phyloP scores from a whole-genome alignment of 2,797 vertebrate genomes.

The Melanotaenia maccullochi region DNA sequence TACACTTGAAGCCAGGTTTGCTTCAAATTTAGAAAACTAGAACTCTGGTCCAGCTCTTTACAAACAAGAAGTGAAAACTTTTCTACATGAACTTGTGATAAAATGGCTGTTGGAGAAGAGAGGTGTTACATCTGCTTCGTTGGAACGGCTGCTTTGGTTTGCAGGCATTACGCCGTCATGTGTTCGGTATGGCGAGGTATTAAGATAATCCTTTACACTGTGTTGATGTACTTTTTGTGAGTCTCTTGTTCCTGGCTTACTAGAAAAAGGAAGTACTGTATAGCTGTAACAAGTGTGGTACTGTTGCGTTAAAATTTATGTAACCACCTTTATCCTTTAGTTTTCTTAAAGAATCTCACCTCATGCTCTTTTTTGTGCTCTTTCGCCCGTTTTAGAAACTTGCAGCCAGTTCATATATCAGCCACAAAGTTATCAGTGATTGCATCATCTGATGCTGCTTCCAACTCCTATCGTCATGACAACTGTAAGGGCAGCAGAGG shows the following conservation, averaged over 20 bases:
- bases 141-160: conserved; percentile 24
- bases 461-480: conserved; percentile 44
- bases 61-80: background rate
- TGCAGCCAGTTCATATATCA: background rate
- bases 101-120: background rate
- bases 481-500: conserved; percentile 23
- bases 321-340: background rate
- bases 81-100: conserved; percentile 7
- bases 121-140: conserved; percentile 8
- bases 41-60: background rate
- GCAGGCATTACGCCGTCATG: conserved; percentile 69
- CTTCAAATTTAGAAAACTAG: background rate
- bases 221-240: conserved; percentile 60
- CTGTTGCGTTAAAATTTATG: conserved; percentile 37
- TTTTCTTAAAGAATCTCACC: background rate
- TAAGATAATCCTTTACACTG: conserved; percentile 68
- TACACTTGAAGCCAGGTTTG: background rate
- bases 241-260: conserved; percentile 38
- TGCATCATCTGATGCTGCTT: conserved; percentile 44
- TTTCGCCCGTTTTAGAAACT: conserved; percentile 34
- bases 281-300: background rate
- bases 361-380: background rate
- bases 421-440: conserved; percentile 13
- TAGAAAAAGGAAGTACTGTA: conserved; percentile 46
- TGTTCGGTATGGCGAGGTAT: conserved; percentile 62